These are phyloP conservation scores for Galerucella nymphaeae DNA, from an alignment of 2,888 invertebrate species.

Conservation along the genomic window DNA sequence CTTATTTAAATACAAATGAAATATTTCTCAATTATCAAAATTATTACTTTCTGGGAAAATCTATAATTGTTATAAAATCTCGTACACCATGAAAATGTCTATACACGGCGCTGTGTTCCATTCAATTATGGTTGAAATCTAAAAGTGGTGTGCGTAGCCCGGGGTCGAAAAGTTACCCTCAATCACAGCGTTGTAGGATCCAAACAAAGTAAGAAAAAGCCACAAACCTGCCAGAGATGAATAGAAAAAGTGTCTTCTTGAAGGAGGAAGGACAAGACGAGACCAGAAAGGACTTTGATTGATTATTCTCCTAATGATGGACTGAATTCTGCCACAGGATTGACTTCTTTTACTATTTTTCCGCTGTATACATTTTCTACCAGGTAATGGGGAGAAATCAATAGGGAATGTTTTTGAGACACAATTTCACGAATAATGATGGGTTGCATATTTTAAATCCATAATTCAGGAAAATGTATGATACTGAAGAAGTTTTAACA, in stretches of 20 bases:
- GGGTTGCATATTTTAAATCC: too few relatives aligned
- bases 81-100: neutral
- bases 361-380: neutral
- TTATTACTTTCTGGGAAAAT: too few relatives aligned
- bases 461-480: too few relatives aligned
- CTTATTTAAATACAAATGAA: too few relatives aligned
- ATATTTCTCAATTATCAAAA: too few relatives aligned
- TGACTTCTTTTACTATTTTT: conserved; percentile 7
- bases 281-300: conserved; percentile 49
- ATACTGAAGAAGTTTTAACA: too few relatives aligned
- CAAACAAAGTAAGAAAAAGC: conserved; percentile 15
- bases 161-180: conserved; percentile 38
- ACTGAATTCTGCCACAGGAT: conserved; percentile 36
- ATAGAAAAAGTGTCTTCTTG: conserved; percentile 43
- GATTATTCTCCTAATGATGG: conserved; percentile 51
- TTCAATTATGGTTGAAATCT: conserved; percentile 23
- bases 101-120: conserved; percentile 1
- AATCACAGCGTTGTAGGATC: conserved; percentile 38
- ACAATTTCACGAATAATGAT: too few relatives aligned
- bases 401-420: neutral
- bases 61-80: too few relatives aligned
- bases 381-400: neutral
- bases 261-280: conserved; percentile 35
- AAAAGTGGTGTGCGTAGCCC: conserved; percentile 30
- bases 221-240: conserved; percentile 7